Base-by-base conservation (phyloP, 1,140 invertebrate species). In the Augochlora pura region DNA sequence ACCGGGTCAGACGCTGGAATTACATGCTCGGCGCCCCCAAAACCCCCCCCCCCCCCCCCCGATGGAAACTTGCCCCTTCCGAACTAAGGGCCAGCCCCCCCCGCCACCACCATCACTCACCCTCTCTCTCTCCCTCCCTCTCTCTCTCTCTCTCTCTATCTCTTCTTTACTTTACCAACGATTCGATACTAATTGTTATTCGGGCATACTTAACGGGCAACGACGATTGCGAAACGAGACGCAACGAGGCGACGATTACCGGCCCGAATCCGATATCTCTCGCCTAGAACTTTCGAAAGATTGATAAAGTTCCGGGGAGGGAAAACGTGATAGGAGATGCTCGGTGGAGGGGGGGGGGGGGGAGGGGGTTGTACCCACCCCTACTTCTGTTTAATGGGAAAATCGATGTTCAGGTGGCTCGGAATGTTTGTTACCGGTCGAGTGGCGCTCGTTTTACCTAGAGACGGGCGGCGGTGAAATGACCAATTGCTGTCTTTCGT, bases 1-100 rank as follows among this genome's bases (percentile, higher is more conserved):
- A 83, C 87, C 70, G 87, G 77, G 77, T 81, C 42, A 59, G 46
- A 27, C 25, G 9, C 38, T 21, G 14, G 23, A 68, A 84, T 85
- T 84, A 84, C 68, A 39, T 60, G 23, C 16, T 39, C 52, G 25
- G 21, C 49, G 25, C 27, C 49, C 18, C n/a, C n/a, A n/a, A n/a
- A n/a, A n/a, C n/a, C n/a, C n/a, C n/a, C n/a, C n/a, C n/a, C n/a
- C n/a, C n/a, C n/a, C n/a, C n/a, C n/a, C n/a, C 16, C 49, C 49
- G 49, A 68, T 12, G 46, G 25, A 46, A 70, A 78, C 42, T 71
- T 68, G 39, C 64, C 25, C 32, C 21, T n/a, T 23, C 9, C 9
- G 42, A 38, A 63, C 10, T 73, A 42, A 54, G 18, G 42, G 42
- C 49, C 4, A 32, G 32, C 1, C 32, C 32, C 4, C 4, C 1